Percentiles rank a stretch among this genome's conserved stretches.
phyloP scores from a whole-genome alignment of 1,140 invertebrate species.

The Charaxes varanes region DNA sequence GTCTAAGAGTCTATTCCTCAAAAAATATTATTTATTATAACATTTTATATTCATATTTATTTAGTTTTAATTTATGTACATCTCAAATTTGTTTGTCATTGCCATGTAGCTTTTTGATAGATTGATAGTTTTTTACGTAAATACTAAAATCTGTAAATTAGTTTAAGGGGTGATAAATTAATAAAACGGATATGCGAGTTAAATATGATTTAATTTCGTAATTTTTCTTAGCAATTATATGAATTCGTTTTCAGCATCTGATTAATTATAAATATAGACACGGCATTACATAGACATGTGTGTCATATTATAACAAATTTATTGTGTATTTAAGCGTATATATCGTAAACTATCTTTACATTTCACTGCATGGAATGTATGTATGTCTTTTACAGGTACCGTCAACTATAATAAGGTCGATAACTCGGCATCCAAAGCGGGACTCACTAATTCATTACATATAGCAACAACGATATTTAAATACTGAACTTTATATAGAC shows the following conservation, averaged over 20 bases:
- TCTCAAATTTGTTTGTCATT: too few relatives aligned
- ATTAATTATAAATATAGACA: constrained; percentile 64
- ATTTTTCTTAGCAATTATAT: constrained; percentile 71
- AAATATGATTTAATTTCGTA: constrained; percentile 73
- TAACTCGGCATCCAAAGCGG: constrained; percentile 45
- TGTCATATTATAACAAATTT: constrained; percentile 45
- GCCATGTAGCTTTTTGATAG: too few relatives aligned
- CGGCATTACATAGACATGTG: constrained; percentile 55
- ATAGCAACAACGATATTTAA: constrained; percentile 28
- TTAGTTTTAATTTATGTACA: too few relatives aligned
- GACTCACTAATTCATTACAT: constrained; percentile 30
- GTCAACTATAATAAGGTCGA: constrained; percentile 30
- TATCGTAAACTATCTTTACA: constrained; percentile 35
- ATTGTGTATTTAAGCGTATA: constrained; percentile 60
- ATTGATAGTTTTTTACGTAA: too few relatives aligned
- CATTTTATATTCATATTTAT: too few relatives aligned
- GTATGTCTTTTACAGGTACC: constrained; percentile 39
- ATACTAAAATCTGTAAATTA: background rate
- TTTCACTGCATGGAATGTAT: constrained; percentile 55
- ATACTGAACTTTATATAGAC: constrained; percentile 39
- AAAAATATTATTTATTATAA: too few relatives aligned
- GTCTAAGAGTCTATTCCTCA: too few relatives aligned
- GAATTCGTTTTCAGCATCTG: constrained; percentile 67
- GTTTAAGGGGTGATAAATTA: constrained; percentile 6
- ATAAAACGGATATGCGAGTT: constrained; percentile 52